Base-by-base conservation (phyloP, 2,113 vertebrate genomes). In the Bambusicola thoracicus region DNA sequence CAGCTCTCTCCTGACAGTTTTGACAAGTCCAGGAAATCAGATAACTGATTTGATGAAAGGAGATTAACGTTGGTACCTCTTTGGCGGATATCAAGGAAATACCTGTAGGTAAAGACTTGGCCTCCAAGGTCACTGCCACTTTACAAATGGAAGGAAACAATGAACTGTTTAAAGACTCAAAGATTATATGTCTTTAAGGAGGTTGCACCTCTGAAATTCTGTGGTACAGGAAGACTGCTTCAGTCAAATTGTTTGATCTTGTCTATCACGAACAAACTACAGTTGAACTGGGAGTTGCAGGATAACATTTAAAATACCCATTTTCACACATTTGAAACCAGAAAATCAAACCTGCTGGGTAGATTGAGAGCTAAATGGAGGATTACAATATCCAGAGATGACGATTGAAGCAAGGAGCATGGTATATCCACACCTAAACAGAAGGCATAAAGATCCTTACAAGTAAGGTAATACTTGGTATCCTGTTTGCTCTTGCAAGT, bases 231-330 rank as follows among this genome's bases (percentile, higher is more conserved):
- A 69, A 77, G 65, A 51, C 12, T 36, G 24, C 34, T 83, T 61
- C 32, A 68, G 34, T 36, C 27, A 84, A 70, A 32, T 62, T 32
- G 15, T 77, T 84, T 73, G 11, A 49, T 62, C 22, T 87, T 81
- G 16, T 5, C 22, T 84, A 6, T 38, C 0, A 0, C 11, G 6
- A 48, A 65, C 65, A 81, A 21, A 4, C 16, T 61, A 18, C 9
- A 46, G 65, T 11, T 84, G 15, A 80, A 34, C 32, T 69, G 36
- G 61, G 13, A 77, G 6, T 49, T 77, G 56, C 40, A 61, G 24
- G 73, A 19, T 11, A 49, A 21, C 11, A 14, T 69, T 93, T 69
- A 38, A 36, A 56, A 65, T 53, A 59, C 11, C 24, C 44, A 13
- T 17, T 69, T 80, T 84, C 34, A 24, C 44, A 69, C 7, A 34